phyloP scores from a whole-genome alignment of 2,888 invertebrate species.

The Drosophila diplacantha region DNA sequence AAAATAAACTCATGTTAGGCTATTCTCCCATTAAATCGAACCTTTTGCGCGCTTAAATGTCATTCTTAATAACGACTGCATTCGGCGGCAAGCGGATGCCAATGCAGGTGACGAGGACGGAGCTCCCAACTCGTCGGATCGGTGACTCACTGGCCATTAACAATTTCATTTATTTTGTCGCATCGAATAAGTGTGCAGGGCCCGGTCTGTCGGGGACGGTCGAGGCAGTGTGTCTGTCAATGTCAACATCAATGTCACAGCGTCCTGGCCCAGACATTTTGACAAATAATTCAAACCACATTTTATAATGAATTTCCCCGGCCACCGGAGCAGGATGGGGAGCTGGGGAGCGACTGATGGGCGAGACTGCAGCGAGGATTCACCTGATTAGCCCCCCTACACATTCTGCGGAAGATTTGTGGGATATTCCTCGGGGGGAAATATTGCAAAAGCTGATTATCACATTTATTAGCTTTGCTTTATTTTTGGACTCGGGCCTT shows the following conservation, averaged over 20 bases:
- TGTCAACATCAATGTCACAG: slow-evolving; percentile 66
- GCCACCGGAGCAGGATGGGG: slow-evolving; percentile 3
- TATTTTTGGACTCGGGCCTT: slow-evolving; percentile 59
- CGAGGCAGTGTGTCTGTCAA: slow-evolving; percentile 49
- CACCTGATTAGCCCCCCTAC: slow-evolving; percentile 26
- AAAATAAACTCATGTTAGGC: background rate
- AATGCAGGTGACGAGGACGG: slow-evolving; percentile 15
- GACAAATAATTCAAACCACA: slow-evolving; percentile 68
- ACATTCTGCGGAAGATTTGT: slow-evolving; percentile 51
- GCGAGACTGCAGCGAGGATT: slow-evolving; percentile 29
- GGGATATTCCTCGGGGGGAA: slow-evolving; percentile 43
- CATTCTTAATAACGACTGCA: slow-evolving; percentile 62
- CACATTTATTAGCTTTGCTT: slow-evolving; percentile 55
- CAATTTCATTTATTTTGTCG: slow-evolving; percentile 70
- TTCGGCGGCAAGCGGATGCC: background rate
- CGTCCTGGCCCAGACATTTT: slow-evolving; percentile 45
- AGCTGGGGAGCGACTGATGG: background rate
- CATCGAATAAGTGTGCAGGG: slow-evolving; percentile 37
- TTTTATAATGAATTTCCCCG: slow-evolving; percentile 58
- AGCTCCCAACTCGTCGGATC: slow-evolving; percentile 3
- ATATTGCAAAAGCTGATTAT: slow-evolving; percentile 44
- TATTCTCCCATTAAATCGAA: slow-evolving; percentile 57
- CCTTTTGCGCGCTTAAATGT: slow-evolving; percentile 23
- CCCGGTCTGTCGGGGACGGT: slow-evolving; percentile 21
- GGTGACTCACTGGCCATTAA: slow-evolving; percentile 58